Evolutionary conservation across 2,797 vertebrate genomes (phyloP).

Genomic region (Zalophus californianus): DNA sequence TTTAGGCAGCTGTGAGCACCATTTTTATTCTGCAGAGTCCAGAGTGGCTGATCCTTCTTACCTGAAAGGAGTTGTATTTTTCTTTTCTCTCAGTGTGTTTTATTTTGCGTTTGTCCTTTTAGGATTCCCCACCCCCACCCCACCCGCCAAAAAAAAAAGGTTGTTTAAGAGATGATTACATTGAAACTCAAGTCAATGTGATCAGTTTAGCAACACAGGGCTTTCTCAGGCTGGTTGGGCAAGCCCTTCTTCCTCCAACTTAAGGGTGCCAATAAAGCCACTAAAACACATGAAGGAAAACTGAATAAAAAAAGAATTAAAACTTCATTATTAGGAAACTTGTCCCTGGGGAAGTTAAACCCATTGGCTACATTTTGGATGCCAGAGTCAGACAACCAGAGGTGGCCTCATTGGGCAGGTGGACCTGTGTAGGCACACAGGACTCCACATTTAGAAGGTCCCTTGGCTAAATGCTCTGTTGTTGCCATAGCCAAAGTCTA

Average conservation of each 20-base stretch:
- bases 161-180: not conserved
- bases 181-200: not conserved
- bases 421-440: fast-evolving
- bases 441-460: fast-evolving
- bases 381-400: not conserved
- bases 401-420: fast-evolving
- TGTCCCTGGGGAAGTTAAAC: not conserved
- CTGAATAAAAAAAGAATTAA: not conserved
- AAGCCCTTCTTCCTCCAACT: not conserved
- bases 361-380: not conserved
- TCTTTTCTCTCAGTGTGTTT: not conserved
- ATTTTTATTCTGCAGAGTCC: not conserved
- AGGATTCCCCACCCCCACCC: fast-evolving
- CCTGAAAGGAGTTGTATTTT: not conserved
- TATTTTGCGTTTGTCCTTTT: not conserved
- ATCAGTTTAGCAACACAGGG: not conserved
- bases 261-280: not conserved
- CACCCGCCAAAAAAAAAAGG: not conserved
- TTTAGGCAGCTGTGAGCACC: not conserved
- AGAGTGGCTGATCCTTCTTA: not conserved
- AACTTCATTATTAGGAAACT: not conserved
- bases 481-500: not conserved
- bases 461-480: not conserved
- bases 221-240: not conserved
- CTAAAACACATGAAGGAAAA: not conserved